phyloP scores from a whole-genome alignment of 2,113 vertebrate species.

The Rhea americana region DNA sequence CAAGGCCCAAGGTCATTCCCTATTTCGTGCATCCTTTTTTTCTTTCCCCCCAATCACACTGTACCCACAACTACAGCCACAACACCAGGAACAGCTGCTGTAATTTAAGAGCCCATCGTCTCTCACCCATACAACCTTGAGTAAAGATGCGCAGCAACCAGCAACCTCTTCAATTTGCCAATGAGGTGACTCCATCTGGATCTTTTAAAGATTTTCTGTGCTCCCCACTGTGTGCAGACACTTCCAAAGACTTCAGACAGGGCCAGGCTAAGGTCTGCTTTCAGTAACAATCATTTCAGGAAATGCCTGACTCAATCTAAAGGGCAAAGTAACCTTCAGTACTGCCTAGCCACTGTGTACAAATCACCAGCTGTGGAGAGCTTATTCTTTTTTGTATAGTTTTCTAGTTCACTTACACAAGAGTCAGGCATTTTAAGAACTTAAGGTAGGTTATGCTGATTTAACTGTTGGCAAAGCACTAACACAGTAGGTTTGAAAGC shows the following conservation, averaged over 20 bases:
- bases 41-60: background rate
- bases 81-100: background rate
- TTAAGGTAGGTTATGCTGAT: conserved; percentile 51
- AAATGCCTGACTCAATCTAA: background rate
- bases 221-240: background rate
- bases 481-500: conserved; percentile 23
- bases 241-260: background rate
- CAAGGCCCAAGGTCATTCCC: background rate
- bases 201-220: background rate
- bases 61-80: background rate
- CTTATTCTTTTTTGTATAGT: background rate
- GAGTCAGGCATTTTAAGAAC: conserved; percentile 5
- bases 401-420: conserved; percentile 44
- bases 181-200: background rate
- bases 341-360: background rate
- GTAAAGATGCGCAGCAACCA: background rate
- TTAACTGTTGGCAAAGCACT: conserved; percentile 45
- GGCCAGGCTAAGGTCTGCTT: background rate
- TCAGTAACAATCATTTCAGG: background rate
- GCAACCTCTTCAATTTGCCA: background rate
- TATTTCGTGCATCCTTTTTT: background rate
- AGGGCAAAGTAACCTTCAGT: background rate
- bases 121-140: background rate
- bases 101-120: background rate
- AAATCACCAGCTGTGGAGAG: background rate